These are phyloP conservation scores for Drosophila persimilis DNA, from an alignment of 1,140 invertebrate species.

Conservation along the genomic window DNA sequence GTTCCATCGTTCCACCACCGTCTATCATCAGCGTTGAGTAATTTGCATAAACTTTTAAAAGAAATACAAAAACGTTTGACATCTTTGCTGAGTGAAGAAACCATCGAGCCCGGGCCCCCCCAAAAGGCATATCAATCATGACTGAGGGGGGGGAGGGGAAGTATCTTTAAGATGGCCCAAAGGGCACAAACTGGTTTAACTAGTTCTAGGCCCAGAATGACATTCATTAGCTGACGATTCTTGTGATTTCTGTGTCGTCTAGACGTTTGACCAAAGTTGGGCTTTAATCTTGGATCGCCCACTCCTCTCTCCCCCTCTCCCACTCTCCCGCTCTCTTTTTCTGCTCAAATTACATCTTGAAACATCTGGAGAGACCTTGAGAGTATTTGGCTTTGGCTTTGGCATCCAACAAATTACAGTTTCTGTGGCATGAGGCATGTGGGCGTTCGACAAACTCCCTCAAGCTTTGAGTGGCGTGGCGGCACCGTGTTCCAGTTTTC, in stretches of 20 bases:
- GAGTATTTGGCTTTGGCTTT: slow-evolving; percentile 17
- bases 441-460: slow-evolving; percentile 18
- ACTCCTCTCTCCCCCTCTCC: slow-evolving; percentile 8
- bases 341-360: slow-evolving; percentile 30
- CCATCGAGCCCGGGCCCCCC: slow-evolving; percentile 30
- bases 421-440: slow-evolving; percentile 23
- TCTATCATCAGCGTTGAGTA: neutral
- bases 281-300: slow-evolving; percentile 21
- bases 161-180: slow-evolving; percentile 12
- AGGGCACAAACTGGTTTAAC: slow-evolving; percentile 50
- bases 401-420: slow-evolving; percentile 47
- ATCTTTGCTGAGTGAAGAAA: slow-evolving; percentile 35
- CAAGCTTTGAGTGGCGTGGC: neutral
- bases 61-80: slow-evolving; percentile 20
- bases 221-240: slow-evolving; percentile 45
- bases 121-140: slow-evolving; percentile 44
- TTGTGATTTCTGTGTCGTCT: slow-evolving; percentile 12
- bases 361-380: slow-evolving; percentile 41
- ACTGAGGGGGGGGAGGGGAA: neutral
- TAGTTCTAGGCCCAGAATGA: slow-evolving; percentile 31
- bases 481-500: too few species aligned
- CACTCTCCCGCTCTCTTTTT: neutral
- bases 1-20: neutral
- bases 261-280: slow-evolving; percentile 44
- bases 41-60: slow-evolving; percentile 32